A percentile compares a stretch with the other conserved stretches of the same genome.
Evolutionary conservation across 2,113 vertebrate genomes (phyloP).

Genomic region (Promerops cafer): DNA sequence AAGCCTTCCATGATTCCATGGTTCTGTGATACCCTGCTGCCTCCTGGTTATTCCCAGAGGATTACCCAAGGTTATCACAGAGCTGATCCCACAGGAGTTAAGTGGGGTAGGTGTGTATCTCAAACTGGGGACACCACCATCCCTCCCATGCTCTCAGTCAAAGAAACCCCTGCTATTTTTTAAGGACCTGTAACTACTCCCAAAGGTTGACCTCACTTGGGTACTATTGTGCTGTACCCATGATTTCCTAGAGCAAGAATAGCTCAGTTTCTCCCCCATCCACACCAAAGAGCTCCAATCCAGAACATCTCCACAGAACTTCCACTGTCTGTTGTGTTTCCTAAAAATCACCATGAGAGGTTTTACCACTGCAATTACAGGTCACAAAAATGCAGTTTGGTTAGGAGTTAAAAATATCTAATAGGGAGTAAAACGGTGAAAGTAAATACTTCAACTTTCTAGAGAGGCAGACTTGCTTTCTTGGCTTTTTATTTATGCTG

Average conservation of each 20-base stretch:
- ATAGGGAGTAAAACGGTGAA: background rate
- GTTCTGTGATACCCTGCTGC: background rate
- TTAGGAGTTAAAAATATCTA: background rate
- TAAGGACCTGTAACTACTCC: background rate
- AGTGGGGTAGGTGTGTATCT: too few species aligned
- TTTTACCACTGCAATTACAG: background rate
- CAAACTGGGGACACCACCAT: background rate
- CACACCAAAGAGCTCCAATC: background rate
- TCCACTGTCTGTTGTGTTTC: background rate
- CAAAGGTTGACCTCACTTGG: background rate
- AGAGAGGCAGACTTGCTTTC: background rate
- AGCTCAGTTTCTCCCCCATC: background rate
- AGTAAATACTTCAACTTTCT: background rate
- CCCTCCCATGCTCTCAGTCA: background rate
- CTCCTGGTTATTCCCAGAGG: background rate
- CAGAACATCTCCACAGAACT: background rate
- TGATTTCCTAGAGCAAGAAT: background rate
- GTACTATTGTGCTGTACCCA: accelerated
- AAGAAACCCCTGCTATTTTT: background rate
- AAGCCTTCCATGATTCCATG: background rate
- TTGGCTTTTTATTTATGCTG: background rate
- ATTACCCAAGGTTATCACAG: background rate
- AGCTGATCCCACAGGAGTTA: background rate
- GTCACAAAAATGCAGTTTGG: background rate
- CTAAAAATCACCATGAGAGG: background rate